Conservation (phyloP, 2,797 vertebrate species). For the Sebastes kiyomatsui region DNA sequence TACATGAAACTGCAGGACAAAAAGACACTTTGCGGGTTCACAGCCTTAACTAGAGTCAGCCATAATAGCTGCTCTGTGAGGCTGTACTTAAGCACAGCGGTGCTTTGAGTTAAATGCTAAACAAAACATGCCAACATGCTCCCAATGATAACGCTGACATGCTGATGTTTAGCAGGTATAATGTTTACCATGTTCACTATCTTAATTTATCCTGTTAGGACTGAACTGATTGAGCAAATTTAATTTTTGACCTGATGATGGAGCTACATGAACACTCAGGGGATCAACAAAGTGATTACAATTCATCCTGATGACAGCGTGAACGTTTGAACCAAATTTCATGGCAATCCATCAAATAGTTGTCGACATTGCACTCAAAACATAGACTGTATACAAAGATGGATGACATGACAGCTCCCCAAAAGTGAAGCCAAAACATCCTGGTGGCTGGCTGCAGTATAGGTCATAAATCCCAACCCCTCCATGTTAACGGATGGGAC, state of each 20-base stretch:
- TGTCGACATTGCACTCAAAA: not conserved
- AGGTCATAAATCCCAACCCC: no score
- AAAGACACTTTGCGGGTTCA: constrained; percentile 32
- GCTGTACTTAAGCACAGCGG: not conserved
- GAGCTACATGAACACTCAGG: not conserved
- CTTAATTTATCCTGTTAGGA: not conserved
- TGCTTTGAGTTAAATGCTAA: not conserved
- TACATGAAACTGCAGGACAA: constrained; percentile 49
- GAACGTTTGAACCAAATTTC: not conserved
- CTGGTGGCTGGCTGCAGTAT: no score
- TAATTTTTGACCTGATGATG: not conserved
- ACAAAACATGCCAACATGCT: not conserved
- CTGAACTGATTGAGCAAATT: not conserved
- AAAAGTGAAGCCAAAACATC: no score
- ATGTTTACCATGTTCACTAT: not conserved
- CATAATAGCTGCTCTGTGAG: constrained; percentile 1
- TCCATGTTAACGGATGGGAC: no score
- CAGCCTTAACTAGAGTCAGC: constrained; percentile 7
- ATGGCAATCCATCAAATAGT: not conserved
- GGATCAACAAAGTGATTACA: not conserved
- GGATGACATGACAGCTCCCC: no score
- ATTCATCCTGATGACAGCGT: not conserved
- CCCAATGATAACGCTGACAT: not conserved
- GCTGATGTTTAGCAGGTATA: not conserved
- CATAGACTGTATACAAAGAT: no score